phyloP scores from a whole-genome alignment of 2,888 invertebrate species.

The Drosophila seclusa region DNA sequence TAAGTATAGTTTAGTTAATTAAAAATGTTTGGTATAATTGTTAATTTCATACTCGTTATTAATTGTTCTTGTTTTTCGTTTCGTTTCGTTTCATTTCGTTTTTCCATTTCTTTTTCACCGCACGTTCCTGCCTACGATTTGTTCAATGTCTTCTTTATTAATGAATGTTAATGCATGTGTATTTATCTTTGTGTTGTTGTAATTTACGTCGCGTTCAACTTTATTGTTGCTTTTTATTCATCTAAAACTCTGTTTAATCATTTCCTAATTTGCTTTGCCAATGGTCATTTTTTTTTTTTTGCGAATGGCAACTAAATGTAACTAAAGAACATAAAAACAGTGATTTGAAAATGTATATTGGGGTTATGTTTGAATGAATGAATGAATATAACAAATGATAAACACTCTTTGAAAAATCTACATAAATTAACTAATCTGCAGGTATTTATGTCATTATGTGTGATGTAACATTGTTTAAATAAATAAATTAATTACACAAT shows the following conservation, averaged over 20 bases:
- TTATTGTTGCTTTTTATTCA: conserved; percentile 33
- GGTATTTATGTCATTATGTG: not conserved
- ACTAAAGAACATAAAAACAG: conserved; percentile 9
- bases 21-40: conserved; percentile 75
- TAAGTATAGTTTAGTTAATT: conserved; percentile 73
- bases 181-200: conserved; percentile 69
- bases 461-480: conserved; percentile 10
- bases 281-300: conserved; percentile 27
- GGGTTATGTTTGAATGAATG: not conserved
- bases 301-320: conserved; percentile 27
- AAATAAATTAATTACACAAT: conserved; percentile 17
- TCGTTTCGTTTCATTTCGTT: conserved; percentile 20
- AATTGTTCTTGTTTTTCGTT: conserved; percentile 57
- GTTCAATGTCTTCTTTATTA: conserved; percentile 80
- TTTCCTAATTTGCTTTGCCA: conserved; percentile 28
- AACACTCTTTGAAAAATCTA: not conserved
- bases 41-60: conserved; percentile 65
- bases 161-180: conserved; percentile 64
- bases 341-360: not conserved
- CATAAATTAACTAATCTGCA: not conserved
- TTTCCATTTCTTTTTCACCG: conserved; percentile 80
- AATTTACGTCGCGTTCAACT: conserved; percentile 65
- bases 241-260: conserved; percentile 44
- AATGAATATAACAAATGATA: not conserved
- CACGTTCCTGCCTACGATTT: conserved; percentile 85